Conservation (phyloP, 2,888 invertebrate genomes). For the Athalia circularis region DNA sequence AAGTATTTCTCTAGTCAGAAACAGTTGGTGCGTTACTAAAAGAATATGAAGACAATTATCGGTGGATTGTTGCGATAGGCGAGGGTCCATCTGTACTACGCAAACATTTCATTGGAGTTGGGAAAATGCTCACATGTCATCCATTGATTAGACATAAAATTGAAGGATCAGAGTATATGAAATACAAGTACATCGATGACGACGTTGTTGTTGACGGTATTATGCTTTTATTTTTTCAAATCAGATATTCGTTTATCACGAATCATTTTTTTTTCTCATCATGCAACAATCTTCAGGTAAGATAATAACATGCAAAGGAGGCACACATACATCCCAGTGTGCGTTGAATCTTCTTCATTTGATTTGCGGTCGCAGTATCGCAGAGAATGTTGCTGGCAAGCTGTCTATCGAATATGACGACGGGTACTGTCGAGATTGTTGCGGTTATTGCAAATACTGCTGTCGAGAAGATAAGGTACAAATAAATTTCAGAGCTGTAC, state of each 20-base stretch:
- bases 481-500: neutral
- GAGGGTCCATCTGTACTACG: slow-evolving; percentile 11
- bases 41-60: slow-evolving; percentile 1
- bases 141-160: slow-evolving; percentile 28
- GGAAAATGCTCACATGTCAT: slow-evolving; percentile 28
- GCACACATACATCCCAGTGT: slow-evolving; percentile 18
- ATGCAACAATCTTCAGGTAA: slow-evolving; percentile 12
- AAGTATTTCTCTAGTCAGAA: slow-evolving; percentile 16
- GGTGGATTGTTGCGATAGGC: slow-evolving; percentile 35
- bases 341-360: slow-evolving; percentile 37
- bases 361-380: slow-evolving; percentile 22
- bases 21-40: slow-evolving; percentile 15
- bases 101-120: slow-evolving; percentile 22
- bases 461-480: slow-evolving; percentile 34
- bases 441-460: slow-evolving; percentile 33
- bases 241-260: neutral
- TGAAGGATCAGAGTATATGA: slow-evolving; percentile 35
- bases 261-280: neutral
- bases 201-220: slow-evolving; percentile 30
- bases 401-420: slow-evolving; percentile 18
- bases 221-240: neutral
- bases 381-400: slow-evolving; percentile 18
- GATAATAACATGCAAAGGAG: slow-evolving; percentile 31
- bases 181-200: slow-evolving; percentile 33
- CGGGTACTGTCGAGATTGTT: slow-evolving; percentile 26